Conservation (phyloP, 2,888 invertebrate genomes). For the Malachius bipustulatus region DNA sequence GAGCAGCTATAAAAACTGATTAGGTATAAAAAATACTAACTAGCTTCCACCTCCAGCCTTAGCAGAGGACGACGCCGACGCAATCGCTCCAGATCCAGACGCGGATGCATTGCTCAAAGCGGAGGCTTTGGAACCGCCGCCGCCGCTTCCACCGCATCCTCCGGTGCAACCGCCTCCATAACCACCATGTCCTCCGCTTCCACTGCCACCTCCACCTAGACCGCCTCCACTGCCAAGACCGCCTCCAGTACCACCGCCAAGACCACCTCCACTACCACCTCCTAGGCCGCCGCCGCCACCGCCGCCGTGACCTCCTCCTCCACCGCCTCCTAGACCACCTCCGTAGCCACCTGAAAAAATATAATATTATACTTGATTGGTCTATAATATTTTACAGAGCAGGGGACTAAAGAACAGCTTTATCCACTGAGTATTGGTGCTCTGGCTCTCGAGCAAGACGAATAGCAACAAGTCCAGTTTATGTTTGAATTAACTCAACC, state of each 20-base stretch:
- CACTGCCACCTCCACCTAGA: slow-evolving; percentile 34
- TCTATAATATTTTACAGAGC: too few relatives aligned
- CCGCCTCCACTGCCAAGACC: slow-evolving; percentile 30
- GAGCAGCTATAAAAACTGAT: too few relatives aligned
- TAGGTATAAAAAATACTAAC: neutral
- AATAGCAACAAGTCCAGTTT: too few relatives aligned
- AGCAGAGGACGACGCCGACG: neutral
- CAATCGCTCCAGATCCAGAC: neutral
- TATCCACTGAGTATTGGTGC: too few relatives aligned
- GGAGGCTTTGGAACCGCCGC: slow-evolving; percentile 3
- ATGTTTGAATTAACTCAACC: too few relatives aligned
- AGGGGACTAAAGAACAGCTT: too few relatives aligned
- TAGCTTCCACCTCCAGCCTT: slow-evolving; percentile 2
- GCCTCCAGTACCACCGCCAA: slow-evolving; percentile 13
- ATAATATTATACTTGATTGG: too few relatives aligned
- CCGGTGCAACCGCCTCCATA: slow-evolving; percentile 9
- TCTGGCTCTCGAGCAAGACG: too few relatives aligned
- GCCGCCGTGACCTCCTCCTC: slow-evolving; percentile 4
- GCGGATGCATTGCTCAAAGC: neutral
- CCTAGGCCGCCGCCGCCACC: slow-evolving; percentile 30
- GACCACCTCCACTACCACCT: slow-evolving; percentile 20
- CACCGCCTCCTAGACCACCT: slow-evolving; percentile 5
- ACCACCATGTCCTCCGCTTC: slow-evolving; percentile 13
- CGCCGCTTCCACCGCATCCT: slow-evolving; percentile 10
- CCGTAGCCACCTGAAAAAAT: too few relatives aligned